A percentile compares a stretch with the other conserved stretches of the same genome.
These are phyloP conservation scores for Drosophila tripunctata DNA, from an alignment of 2,888 invertebrate genomes.

Conservation along the genomic window DNA sequence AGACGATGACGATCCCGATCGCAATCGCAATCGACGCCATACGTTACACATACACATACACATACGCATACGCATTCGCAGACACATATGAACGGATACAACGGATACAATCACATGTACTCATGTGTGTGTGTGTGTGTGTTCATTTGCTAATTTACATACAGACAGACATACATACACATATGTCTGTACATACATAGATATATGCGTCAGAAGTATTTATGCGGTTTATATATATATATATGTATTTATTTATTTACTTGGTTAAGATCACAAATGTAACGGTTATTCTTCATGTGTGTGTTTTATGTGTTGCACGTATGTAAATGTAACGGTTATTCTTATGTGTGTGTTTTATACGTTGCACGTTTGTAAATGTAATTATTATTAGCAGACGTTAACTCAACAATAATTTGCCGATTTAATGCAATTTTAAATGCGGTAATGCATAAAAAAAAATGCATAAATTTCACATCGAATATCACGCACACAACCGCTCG, in stretches of 20 bases:
- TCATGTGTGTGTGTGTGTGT: conserved; percentile 9
- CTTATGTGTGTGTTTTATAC: too few species aligned
- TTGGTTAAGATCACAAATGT: conserved; percentile 9
- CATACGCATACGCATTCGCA: too few species aligned
- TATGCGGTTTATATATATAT: not conserved
- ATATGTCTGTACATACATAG: too few species aligned
- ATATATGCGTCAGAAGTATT: conserved; percentile 6
- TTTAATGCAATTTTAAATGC: conserved; percentile 18
- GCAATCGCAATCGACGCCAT: conserved; percentile 24
- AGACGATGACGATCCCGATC: conserved; percentile 46
- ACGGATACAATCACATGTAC: too few species aligned
- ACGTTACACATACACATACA: conserved; percentile 20
- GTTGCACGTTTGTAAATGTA: not conserved
- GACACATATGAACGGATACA: conserved; percentile 18
- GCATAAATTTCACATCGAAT: conserved; percentile 27
- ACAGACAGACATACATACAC: conserved; percentile 4
- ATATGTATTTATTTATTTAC: conserved; percentile 7
- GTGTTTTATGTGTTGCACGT: not conserved
- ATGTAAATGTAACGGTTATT: not conserved
- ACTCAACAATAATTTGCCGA: not conserved
- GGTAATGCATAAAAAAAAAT: conserved; percentile 10
- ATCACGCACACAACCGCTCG: conserved; percentile 45
- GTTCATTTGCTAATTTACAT: conserved; percentile 31
- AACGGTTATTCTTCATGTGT: too few species aligned
- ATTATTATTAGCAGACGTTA: not conserved